Base-by-base conservation (phyloP, 2,797 vertebrate genomes). In the Catamblyrhynchus diadema region DNA sequence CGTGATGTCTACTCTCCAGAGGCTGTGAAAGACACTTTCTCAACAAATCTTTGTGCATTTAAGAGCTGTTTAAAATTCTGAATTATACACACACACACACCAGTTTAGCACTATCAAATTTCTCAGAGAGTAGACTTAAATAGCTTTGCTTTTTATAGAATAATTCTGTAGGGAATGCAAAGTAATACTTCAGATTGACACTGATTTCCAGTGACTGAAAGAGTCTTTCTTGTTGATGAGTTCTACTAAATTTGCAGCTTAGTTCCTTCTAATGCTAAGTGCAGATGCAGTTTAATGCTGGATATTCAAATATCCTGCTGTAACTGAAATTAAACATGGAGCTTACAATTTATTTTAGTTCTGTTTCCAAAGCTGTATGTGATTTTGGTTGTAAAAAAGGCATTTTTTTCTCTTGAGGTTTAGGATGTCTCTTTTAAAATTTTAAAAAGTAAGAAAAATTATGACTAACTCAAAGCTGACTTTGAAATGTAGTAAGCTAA, bases 201-300 rank as follows among this genome's bases (percentile, higher is more conserved):
- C 93, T 96, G 96, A 95, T 97, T 97, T 98, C 47, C 72, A 96
- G 74, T 90, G 57, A 95, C 95, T 93, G 93, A 97, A 95, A 96
- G 90, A 94, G 54, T 95, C 72, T 96, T 64, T 95, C 70, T 95
- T 93, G 67, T 91, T 98, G 95, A 97, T 96, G 95, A 97, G 95
- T 94, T 92, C 73, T 94, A 86, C 94, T 96, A 95, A 97, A 96
- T 97, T 95, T 96, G 86, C 70, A 90, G 88, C 75, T 93, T 95
- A 88, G 90, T 92, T 79, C 80, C 75, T 96, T 81, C 17, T 93
- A 78, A 89, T 88, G 93, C 84, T 94, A 86, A 92, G 86, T 88
- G 72, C 60, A 90, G 90, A 90, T 93, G 64, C 65, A 65, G 70
- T 72, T 94, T 89, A 94, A 72, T 80, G 28, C 72, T 77, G 87